Evolutionary conservation across 2,888 invertebrate species (phyloP).

Genomic region (Dynastes grantii): DNA sequence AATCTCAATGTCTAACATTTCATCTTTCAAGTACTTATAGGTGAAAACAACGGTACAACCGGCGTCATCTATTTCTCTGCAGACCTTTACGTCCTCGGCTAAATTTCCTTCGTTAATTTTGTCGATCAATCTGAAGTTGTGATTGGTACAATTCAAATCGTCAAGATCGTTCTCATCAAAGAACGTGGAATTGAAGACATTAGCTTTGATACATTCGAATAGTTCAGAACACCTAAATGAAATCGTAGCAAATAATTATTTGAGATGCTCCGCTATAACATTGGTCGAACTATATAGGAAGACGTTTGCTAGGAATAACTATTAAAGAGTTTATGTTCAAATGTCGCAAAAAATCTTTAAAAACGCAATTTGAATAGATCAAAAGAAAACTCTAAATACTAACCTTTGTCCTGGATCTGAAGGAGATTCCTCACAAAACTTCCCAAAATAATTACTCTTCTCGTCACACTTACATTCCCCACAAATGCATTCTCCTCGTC

Average conservation of each 20-base stretch:
- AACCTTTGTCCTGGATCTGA: constrained; percentile 74
- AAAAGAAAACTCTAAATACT: neutral
- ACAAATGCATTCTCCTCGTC: constrained; percentile 81
- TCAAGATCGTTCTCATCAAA: constrained; percentile 62
- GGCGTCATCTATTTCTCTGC: constrained; percentile 67
- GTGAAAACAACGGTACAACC: constrained; percentile 71
- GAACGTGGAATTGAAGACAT: constrained; percentile 70
- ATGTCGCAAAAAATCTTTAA: too few relatives aligned
- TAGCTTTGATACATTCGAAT: constrained; percentile 81
- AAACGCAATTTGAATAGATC: too few relatives aligned
- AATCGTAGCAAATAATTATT: too few relatives aligned
- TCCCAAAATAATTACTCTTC: constrained; percentile 70
- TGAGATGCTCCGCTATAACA: too few relatives aligned
- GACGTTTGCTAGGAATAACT: too few relatives aligned
- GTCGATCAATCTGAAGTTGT: constrained; percentile 65
- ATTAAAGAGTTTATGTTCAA: too few relatives aligned
- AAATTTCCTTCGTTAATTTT: constrained; percentile 63
- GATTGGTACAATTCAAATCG: constrained; percentile 61
- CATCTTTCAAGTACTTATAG: constrained; percentile 67
- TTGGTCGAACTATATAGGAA: too few relatives aligned
- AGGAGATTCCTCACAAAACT: constrained; percentile 82
- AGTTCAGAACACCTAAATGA: constrained; percentile 75
- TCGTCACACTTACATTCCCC: constrained; percentile 75
- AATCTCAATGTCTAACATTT: constrained; percentile 68
- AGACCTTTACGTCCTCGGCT: constrained; percentile 65